Evolutionary conservation across 1,140 invertebrate species (phyloP).

Genomic region (Sipha flava): DNA sequence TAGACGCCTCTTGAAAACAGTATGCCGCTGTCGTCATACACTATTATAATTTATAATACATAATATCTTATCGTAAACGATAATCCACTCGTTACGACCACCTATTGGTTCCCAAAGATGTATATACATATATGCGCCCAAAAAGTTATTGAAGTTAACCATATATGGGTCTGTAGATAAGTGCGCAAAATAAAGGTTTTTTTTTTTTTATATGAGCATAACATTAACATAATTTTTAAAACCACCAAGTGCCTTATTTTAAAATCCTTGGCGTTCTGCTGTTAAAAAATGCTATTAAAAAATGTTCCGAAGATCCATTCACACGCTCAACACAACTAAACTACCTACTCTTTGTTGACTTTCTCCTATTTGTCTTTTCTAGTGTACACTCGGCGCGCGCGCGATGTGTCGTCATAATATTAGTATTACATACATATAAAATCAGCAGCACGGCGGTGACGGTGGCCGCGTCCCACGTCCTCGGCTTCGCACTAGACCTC

Average conservation of each 20-base stretch:
- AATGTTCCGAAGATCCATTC: neutral
- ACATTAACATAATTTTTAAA: neutral
- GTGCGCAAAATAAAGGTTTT: constrained; percentile 7
- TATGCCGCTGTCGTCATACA: neutral
- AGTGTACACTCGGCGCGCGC: neutral
- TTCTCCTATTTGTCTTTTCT: constrained; percentile 19
- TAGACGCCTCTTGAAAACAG: neutral
- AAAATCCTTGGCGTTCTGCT: neutral
- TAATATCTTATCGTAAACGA: neutral
- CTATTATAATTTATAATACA: neutral
- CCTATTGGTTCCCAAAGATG: neutral
- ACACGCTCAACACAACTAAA: neutral
- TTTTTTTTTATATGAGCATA: neutral
- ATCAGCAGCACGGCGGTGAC: neutral
- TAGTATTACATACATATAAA: neutral
- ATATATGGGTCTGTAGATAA: constrained; percentile 1
- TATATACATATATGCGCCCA: neutral
- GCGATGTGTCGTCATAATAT: constrained; percentile 14
- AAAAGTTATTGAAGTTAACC: constrained; percentile 19
- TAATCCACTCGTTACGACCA: neutral
- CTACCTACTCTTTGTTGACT: constrained; percentile 22
- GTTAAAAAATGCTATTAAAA: constrained; percentile 9
- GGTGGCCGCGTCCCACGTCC: constrained; percentile 12
- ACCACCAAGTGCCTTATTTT: neutral
- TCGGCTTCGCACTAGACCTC: neutral